These are phyloP conservation scores for Buphagus erythrorhynchus DNA, from an alignment of 2,797 vertebrate species.

Conservation along the genomic window DNA sequence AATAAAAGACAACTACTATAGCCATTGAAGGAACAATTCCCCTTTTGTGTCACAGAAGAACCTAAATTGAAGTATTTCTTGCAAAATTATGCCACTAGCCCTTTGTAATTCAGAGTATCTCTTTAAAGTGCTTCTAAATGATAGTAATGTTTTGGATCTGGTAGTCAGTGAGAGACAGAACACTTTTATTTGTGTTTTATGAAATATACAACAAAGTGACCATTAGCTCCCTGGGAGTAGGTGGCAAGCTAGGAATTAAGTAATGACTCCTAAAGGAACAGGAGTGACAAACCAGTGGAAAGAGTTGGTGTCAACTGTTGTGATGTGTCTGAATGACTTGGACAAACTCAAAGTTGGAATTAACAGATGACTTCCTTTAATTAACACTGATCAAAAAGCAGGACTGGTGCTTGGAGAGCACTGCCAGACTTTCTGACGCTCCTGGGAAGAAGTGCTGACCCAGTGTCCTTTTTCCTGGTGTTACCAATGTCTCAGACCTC, in stretches of 20 bases:
- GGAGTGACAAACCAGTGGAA: neutral
- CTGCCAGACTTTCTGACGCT: neutral
- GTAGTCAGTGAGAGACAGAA: neutral
- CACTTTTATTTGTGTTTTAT: neutral
- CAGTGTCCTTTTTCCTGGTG: neutral
- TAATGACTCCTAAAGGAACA: neutral
- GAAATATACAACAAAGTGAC: neutral
- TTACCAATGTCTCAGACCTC: neutral
- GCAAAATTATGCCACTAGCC: neutral
- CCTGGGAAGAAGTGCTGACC: neutral
- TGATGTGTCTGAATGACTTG: neutral
- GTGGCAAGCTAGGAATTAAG: neutral
- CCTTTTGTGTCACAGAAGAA: neutral
- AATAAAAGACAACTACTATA: neutral
- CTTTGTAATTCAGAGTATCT: neutral
- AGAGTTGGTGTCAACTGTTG: neutral
- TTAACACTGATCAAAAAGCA: slow-evolving; percentile 41
- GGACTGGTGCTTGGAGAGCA: neutral
- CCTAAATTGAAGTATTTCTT: neutral
- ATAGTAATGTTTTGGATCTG: neutral
- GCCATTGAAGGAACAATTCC: neutral
- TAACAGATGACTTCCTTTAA: neutral
- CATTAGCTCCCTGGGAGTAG: neutral
- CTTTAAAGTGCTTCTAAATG: neutral
- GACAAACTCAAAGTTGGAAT: neutral